A percentile compares a stretch with the other conserved stretches of the same genome.
These are phyloP conservation scores for Pempheris klunzingeri DNA, from an alignment of 2,797 vertebrate genomes.

Conservation along the genomic window DNA sequence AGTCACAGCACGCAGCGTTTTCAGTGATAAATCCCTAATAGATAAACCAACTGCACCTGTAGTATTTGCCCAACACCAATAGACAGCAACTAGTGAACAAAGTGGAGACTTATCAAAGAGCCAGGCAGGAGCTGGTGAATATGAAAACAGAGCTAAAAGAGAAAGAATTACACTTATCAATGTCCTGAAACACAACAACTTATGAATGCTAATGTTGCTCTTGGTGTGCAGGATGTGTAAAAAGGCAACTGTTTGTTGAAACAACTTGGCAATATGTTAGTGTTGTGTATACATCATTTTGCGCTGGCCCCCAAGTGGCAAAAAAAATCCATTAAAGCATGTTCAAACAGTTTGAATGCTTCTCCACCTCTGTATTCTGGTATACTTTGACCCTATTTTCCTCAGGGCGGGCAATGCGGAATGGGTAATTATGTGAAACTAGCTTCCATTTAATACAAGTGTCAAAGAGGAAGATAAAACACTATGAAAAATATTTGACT, in stretches of 20 bases:
- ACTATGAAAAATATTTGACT: background rate
- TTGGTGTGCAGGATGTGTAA: background rate
- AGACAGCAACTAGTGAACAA: background rate
- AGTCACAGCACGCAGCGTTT: background rate
- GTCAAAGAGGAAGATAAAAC: slow-evolving; percentile 8
- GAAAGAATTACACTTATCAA: background rate
- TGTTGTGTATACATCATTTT: background rate
- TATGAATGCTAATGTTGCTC: background rate
- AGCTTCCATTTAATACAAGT: background rate
- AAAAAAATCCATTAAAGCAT: background rate
- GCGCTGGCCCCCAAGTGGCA: background rate
- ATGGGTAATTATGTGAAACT: background rate
- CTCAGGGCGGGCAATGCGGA: background rate
- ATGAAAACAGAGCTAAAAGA: background rate
- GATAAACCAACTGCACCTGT: background rate
- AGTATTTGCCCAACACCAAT: background rate
- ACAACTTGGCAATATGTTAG: background rate
- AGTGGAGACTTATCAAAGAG: background rate
- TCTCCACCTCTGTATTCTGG: background rate
- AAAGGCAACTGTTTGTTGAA: background rate
- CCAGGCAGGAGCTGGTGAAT: background rate
- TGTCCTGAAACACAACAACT: background rate
- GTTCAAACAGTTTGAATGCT: background rate
- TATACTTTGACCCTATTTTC: background rate
- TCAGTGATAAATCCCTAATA: no score